These are phyloP conservation scores for Bombylius discolor DNA, from an alignment of 2,888 invertebrate genomes.

Conservation along the genomic window DNA sequence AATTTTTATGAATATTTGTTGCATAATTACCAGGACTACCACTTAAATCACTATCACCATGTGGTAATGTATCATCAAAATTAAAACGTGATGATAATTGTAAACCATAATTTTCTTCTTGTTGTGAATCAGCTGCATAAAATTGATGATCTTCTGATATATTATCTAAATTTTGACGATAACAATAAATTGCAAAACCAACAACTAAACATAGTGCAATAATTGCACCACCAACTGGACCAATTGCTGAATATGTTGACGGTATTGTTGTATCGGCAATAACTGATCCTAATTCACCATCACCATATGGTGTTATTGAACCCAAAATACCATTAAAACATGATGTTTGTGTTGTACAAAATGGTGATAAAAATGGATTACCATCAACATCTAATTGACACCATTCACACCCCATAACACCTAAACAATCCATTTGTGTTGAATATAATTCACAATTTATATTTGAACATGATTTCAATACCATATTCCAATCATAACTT, in stretches of 20 bases:
- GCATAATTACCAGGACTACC: constrained; percentile 28
- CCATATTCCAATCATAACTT: constrained; percentile 39
- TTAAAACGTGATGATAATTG: constrained; percentile 62
- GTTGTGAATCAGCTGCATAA: constrained; percentile 39
- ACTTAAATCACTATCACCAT: constrained; percentile 30
- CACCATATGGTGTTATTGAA: constrained; percentile 61
- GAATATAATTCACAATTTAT: constrained; percentile 54
- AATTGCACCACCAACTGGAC: constrained; percentile 76
- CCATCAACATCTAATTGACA: constrained; percentile 70
- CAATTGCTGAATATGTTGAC: constrained; percentile 58
- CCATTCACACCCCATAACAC: constrained; percentile 83
- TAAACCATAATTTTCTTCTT: constrained; percentile 44
- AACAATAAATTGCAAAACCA: constrained; percentile 74
- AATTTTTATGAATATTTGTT: constrained; percentile 44
- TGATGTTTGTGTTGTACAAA: constrained; percentile 65
- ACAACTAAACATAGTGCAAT: constrained; percentile 68
- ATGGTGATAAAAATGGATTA: constrained; percentile 52
- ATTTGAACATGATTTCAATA: constrained; percentile 51
- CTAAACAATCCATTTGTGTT: constrained; percentile 51
- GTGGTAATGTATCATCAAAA: constrained; percentile 50
- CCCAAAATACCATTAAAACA: constrained; percentile 82
- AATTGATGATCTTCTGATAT: constrained; percentile 33
- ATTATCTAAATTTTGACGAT: constrained; percentile 48
- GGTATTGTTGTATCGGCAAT: constrained; percentile 34
- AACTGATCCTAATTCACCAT: constrained; percentile 27